Evolutionary conservation across 2,113 vertebrate genomes (phyloP).

Genomic region (Dascyllus trimaculatus): DNA sequence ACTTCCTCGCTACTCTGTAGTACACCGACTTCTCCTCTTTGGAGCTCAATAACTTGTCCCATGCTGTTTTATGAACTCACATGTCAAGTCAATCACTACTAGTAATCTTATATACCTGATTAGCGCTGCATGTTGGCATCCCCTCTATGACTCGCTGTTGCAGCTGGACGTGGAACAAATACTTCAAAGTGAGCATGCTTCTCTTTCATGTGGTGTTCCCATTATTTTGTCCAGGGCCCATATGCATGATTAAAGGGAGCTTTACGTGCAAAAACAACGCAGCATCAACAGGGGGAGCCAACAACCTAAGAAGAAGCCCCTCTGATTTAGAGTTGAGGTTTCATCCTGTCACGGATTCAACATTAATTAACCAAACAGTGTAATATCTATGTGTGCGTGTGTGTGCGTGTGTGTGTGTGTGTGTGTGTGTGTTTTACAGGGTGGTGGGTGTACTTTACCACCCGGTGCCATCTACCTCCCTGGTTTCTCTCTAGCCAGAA

Average conservation of each 20-base stretch:
- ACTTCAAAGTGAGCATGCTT: slow-evolving; percentile 38
- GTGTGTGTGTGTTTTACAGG: background rate
- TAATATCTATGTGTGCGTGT: slow-evolving; percentile 1
- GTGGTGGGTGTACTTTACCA: slow-evolving; percentile 14
- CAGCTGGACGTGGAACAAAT: slow-evolving; percentile 42
- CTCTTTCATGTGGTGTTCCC: slow-evolving; percentile 43
- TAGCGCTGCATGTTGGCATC: background rate
- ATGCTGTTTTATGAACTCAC: slow-evolving; percentile 28
- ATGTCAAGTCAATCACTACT: slow-evolving; percentile 9
- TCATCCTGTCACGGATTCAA: background rate
- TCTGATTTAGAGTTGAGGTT: background rate
- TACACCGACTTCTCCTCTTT: background rate
- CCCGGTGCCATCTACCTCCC: slow-evolving; percentile 49
- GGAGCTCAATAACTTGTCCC: background rate
- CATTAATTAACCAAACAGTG: background rate
- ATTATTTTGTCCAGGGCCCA: slow-evolving; percentile 2
- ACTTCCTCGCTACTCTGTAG: background rate
- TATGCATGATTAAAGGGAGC: background rate
- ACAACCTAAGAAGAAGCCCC: background rate
- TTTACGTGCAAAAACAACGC: background rate
- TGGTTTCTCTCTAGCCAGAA: slow-evolving; percentile 38
- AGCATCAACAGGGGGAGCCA: slow-evolving; percentile 50
- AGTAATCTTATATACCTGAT: slow-evolving; percentile 1
- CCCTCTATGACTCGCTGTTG: slow-evolving; percentile 8
- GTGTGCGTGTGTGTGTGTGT: slow-evolving; percentile 7